phyloP scores from a whole-genome alignment of 2,888 invertebrate species.

The Elysia crispata region DNA sequence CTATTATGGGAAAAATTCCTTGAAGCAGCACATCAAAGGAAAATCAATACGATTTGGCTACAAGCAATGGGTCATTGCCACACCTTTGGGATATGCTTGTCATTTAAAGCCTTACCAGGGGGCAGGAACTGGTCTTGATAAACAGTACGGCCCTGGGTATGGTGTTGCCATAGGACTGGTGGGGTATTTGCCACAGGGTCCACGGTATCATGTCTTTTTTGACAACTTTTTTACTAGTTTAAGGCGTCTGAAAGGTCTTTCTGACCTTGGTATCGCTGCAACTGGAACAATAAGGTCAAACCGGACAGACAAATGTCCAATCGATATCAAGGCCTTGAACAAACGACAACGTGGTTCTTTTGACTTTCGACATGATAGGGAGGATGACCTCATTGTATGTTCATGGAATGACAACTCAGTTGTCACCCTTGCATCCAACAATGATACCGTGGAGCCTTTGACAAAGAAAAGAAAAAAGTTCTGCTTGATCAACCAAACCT shows the following conservation, averaged over 20 bases:
- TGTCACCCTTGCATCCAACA: neutral
- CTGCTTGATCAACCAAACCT: constrained; percentile 12
- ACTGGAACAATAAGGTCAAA: neutral
- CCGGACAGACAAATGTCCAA: neutral
- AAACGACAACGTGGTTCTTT: neutral
- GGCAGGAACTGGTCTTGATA: too few relatives aligned
- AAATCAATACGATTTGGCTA: too few relatives aligned
- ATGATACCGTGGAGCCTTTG: neutral
- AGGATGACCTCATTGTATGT: neutral
- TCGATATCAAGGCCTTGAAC: neutral
- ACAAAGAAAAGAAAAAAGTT: neutral
- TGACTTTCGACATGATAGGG: neutral
- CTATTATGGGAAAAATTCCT: too few relatives aligned
- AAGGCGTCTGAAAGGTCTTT: neutral
- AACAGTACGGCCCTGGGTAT: too few relatives aligned
- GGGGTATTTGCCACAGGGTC: neutral
- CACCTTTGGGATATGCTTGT: too few relatives aligned
- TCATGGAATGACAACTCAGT: constrained; percentile 16
- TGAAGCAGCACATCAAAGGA: too few relatives aligned
- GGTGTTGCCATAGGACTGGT: constrained; percentile 49
- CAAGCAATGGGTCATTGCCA: too few relatives aligned
- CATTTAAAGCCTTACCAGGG: too few relatives aligned
- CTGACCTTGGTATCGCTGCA: neutral
- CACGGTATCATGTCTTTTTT: neutral
- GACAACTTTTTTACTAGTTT: neutral